Conservation (phyloP, 2,797 vertebrate genomes). For the Pterois miles region DNA sequence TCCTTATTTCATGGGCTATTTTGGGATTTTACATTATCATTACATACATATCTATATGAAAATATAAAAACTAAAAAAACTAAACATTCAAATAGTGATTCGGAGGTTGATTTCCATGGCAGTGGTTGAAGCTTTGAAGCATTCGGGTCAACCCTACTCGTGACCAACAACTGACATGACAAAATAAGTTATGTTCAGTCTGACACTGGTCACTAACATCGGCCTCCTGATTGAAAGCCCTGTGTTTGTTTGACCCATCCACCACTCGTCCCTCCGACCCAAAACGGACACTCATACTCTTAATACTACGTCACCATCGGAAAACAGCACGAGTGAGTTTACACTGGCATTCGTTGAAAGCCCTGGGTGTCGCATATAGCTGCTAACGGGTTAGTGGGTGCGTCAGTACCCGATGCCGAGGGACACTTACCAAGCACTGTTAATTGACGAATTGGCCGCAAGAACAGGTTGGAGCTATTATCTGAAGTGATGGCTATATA, state of each 20-base stretch:
- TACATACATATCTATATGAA: not conserved
- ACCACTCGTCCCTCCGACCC: not conserved
- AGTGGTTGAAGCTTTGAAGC: not conserved
- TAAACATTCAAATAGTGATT: not conserved
- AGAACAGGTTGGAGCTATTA: not conserved
- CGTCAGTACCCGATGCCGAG: not conserved
- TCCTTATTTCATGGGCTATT: not conserved
- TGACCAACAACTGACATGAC: accelerated
- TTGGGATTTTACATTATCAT: not conserved
- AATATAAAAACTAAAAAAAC: not conserved
- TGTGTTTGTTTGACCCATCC: not conserved
- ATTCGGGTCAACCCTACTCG: accelerated
- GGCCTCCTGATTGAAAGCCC: not conserved
- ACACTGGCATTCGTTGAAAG: not conserved
- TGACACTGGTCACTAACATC: not conserved
- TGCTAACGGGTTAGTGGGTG: not conserved
- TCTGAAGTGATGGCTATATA: not conserved
- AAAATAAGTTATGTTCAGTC: not conserved
- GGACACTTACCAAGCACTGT: not conserved
- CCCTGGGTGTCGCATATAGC: not conserved
- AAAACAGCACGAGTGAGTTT: not conserved
- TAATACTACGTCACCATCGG: not conserved
- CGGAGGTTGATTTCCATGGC: not conserved
- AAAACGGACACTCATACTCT: not conserved
- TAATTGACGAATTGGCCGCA: not conserved